phyloP scores from a whole-genome alignment of 2,888 invertebrate species.

The Melinopterus prodromus region DNA sequence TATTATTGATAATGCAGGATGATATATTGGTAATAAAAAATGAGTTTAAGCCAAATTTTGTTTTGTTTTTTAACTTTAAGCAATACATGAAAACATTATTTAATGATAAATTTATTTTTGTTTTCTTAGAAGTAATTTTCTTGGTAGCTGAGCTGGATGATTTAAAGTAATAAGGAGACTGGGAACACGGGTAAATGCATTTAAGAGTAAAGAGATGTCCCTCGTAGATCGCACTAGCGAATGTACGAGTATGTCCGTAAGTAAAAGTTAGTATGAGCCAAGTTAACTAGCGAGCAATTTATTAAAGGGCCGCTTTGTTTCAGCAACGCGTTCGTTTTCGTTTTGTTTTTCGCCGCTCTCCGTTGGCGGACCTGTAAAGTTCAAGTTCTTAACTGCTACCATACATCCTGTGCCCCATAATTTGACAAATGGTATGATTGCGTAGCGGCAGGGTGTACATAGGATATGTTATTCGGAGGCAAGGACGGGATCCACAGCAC shows the following conservation, averaged over 20 bases:
- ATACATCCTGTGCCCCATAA: conserved; percentile 33
- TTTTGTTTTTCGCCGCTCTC: neutral
- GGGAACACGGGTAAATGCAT: neutral
- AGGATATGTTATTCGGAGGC: conserved; percentile 52
- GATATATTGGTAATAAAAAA: too few relatives aligned
- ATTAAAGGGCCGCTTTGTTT: conserved; percentile 21
- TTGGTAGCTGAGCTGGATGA: too few relatives aligned
- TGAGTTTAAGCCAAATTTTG: too few relatives aligned
- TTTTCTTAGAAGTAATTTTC: too few relatives aligned
- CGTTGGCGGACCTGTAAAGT: conserved; percentile 28
- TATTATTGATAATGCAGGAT: too few relatives aligned
- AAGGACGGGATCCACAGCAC: conserved; percentile 55
- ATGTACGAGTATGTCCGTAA: neutral
- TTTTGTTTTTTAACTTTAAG: too few relatives aligned
- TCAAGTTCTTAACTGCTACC: conserved; percentile 35
- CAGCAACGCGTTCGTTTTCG: conserved; percentile 5
- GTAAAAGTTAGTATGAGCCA: conserved; percentile 20
- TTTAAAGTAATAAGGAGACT: neutral
- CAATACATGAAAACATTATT: too few relatives aligned
- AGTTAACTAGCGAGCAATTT: conserved; percentile 22
- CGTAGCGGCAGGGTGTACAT: conserved; percentile 31
- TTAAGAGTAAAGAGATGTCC: neutral
- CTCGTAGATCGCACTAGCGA: neutral
- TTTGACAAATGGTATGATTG: conserved; percentile 40
- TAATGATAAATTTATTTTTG: too few relatives aligned